Evolutionary conservation across 2,888 invertebrate species (phyloP).

Genomic region (Alentia gelatinosa): DNA sequence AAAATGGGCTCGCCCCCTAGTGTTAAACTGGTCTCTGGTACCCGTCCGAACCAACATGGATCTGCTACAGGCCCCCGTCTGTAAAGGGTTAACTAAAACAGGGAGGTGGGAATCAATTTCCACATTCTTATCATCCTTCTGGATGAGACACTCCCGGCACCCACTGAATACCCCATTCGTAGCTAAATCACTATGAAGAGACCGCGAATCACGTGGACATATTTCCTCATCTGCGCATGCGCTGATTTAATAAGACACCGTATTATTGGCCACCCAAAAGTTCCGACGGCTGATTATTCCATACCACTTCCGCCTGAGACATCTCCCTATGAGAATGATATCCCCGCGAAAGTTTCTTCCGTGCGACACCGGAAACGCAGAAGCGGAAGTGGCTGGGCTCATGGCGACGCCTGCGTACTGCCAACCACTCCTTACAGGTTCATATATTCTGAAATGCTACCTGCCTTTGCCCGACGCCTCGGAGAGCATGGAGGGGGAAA

Average conservation of each 20-base stretch:
- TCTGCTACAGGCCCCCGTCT: too few species aligned
- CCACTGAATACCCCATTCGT: too few species aligned
- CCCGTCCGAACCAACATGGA: too few species aligned
- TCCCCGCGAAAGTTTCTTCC: background rate
- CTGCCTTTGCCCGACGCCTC: too few species aligned
- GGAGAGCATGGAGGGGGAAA: too few species aligned
- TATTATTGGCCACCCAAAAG: background rate
- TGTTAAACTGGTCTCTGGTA: too few species aligned
- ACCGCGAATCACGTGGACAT: background rate
- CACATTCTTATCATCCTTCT: too few species aligned
- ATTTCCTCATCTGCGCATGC: background rate
- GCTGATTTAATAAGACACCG: background rate
- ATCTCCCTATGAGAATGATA: background rate
- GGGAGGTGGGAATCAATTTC: too few species aligned
- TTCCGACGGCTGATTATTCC: background rate
- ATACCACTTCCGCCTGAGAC: conserved; percentile 1
- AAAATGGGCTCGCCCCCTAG: too few species aligned
- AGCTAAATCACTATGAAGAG: too few species aligned
- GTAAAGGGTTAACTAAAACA: too few species aligned
- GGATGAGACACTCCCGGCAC: too few species aligned
- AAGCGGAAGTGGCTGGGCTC: background rate
- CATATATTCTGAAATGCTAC: background rate
- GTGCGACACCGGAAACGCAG: background rate
- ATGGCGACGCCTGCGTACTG: background rate
- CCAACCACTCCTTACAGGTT: background rate